Conservation (phyloP, 2,113 vertebrate genomes). For the Gobiocypris rarus region DNA sequence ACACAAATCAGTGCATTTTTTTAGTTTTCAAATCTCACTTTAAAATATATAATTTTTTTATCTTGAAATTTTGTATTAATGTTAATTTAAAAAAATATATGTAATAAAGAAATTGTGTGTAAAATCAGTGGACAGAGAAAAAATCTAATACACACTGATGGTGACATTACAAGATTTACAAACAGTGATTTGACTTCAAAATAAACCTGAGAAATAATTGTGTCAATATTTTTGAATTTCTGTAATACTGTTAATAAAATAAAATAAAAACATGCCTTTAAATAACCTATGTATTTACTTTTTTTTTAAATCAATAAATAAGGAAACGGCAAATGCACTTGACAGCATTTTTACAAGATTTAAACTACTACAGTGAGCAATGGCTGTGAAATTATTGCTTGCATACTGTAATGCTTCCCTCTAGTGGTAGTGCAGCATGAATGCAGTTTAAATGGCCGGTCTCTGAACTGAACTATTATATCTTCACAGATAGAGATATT, state of each 20-base stretch:
- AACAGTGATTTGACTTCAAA: not conserved
- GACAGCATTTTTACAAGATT: not conserved
- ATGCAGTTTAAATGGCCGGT: not conserved
- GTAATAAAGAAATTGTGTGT: too few relatives aligned
- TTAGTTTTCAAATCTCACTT: too few relatives aligned
- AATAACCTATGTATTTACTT: not conserved
- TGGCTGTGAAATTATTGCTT: not conserved
- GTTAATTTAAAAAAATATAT: too few relatives aligned
- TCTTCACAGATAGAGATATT: slow-evolving; percentile 65
- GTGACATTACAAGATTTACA: not conserved
- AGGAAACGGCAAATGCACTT: not conserved
- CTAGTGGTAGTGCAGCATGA: slow-evolving; percentile 45
- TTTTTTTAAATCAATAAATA: not conserved
- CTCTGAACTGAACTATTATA: not conserved
- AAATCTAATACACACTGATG: not conserved
- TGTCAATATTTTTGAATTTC: too few relatives aligned
- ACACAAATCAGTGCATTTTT: too few relatives aligned
- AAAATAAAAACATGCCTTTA: too few relatives aligned
- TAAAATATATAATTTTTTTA: too few relatives aligned
- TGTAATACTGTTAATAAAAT: too few relatives aligned
- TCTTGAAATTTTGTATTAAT: too few relatives aligned
- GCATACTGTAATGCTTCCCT: slow-evolving; percentile 42
- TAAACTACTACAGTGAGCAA: not conserved
- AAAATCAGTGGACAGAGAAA: not conserved
- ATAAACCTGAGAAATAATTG: not conserved